Evolutionary conservation across 1,140 invertebrate species (phyloP).

Genomic region (Drosophila ogumai): DNA sequence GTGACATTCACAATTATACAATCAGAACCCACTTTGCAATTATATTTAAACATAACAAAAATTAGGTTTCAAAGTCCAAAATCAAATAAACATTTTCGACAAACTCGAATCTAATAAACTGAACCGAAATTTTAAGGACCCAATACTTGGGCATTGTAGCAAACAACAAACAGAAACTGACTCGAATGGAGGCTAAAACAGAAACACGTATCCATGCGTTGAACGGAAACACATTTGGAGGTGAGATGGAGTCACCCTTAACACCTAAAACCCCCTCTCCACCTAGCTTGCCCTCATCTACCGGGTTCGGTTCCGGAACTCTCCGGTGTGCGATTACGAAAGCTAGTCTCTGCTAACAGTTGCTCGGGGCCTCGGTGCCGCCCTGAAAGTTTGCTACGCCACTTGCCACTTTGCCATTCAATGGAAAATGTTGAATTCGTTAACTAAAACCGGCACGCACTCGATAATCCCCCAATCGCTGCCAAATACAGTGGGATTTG

Average conservation of each 20-base stretch:
- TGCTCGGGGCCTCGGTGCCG: conserved; percentile 34
- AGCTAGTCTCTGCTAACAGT: conserved; percentile 48
- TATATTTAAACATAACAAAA: neutral
- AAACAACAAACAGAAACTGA: conserved; percentile 13
- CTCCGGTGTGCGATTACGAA: conserved; percentile 48
- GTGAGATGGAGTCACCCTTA: neutral
- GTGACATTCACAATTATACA: neutral
- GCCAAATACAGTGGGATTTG: conserved; percentile 11
- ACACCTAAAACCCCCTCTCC: neutral
- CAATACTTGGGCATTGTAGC: conserved; percentile 1
- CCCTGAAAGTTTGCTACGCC: conserved; percentile 19
- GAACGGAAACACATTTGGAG: conserved; percentile 4
- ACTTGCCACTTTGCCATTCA: conserved; percentile 39
- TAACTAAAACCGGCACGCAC: conserved; percentile 50
- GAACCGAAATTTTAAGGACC: neutral
- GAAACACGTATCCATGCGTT: conserved; percentile 23
- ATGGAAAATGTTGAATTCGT: conserved; percentile 37
- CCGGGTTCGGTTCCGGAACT: conserved; percentile 6
- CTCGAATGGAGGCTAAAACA: neutral
- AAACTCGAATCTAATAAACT: neutral
- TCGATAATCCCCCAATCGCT: conserved; percentile 44
- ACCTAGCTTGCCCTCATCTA: conserved; percentile 1
- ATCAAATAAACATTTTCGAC: neutral
- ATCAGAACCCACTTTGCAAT: neutral
- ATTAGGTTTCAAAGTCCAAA: neutral